phyloP scores from a whole-genome alignment of 2,888 invertebrate genomes.

The Apeira syringaria region DNA sequence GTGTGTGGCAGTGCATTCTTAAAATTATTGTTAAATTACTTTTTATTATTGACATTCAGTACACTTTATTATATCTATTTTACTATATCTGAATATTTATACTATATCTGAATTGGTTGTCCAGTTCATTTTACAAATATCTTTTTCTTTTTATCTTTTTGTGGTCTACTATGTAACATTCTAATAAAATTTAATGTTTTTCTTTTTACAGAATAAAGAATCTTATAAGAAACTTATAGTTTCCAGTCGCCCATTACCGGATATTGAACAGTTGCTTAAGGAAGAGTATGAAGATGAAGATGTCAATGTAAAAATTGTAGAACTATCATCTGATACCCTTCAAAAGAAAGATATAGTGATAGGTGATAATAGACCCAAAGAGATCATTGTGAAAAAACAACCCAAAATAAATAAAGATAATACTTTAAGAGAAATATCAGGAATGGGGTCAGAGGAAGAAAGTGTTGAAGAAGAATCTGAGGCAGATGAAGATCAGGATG shows the following conservation, averaged over 20 bases:
- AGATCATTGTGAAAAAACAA: conserved; percentile 36
- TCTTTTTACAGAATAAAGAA: conserved; percentile 81
- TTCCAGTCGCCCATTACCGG: conserved; percentile 88
- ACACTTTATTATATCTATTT: no score
- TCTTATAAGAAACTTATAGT: conserved; percentile 89
- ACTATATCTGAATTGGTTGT: no score
- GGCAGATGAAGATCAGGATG: conserved; percentile 48
- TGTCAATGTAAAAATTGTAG: conserved; percentile 91
- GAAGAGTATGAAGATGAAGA: conserved; percentile 90
- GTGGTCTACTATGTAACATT: no score
- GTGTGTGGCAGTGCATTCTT: no score
- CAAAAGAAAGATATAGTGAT: conserved; percentile 89
- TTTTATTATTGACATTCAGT: no score
- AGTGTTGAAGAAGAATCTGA: conserved; percentile 49
- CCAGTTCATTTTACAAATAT: no score
- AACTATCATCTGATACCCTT: conserved; percentile 87
- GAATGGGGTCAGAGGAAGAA: conserved; percentile 66
- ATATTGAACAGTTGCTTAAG: conserved; percentile 86
- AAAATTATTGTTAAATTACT: no score
- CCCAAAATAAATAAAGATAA: conserved; percentile 43
- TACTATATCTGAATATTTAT: no score
- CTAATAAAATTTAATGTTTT: no score
- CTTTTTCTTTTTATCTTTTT: no score
- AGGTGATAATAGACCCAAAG: conserved; percentile 85
- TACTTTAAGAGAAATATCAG: conserved; percentile 47